These are phyloP conservation scores for Papilio machaon DNA, from an alignment of 1,140 invertebrate genomes.

Conservation along the genomic window DNA sequence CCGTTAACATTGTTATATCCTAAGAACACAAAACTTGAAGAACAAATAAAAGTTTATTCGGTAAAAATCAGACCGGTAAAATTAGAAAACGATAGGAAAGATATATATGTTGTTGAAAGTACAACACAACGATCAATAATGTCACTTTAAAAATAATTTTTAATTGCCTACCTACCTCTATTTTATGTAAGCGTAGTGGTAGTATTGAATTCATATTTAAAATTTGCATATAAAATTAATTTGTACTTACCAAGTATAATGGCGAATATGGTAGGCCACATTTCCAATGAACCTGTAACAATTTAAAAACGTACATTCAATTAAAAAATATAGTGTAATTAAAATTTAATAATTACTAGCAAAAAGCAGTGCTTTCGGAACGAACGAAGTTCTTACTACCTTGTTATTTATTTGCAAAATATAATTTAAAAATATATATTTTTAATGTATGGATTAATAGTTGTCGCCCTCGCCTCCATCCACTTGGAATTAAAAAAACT, in stretches of 20 bases:
- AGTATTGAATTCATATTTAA: not conserved
- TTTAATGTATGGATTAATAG: no score
- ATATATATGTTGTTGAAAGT: not conserved
- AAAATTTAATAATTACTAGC: no score
- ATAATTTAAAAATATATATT: no score
- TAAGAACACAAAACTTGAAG: conserved; percentile 2
- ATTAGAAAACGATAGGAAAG: not conserved
- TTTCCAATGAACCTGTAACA: not conserved
- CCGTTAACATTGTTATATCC: not conserved
- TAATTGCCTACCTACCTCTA: not conserved
- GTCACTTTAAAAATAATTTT: not conserved
- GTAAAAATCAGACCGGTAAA: not conserved
- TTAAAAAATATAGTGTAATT: no score
- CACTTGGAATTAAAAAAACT: no score
- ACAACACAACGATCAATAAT: not conserved
- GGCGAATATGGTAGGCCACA: not conserved
- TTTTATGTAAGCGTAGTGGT: not conserved
- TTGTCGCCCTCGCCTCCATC: no score
- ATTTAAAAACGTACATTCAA: not conserved
- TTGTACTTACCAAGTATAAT: not conserved
- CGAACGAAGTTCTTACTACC: no score
- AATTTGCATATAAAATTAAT: not conserved
- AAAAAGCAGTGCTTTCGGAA: no score
- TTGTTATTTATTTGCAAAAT: no score
- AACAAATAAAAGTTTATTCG: not conserved